phyloP scores from a whole-genome alignment of 1,140 invertebrate genomes.

The Forficula auricularia region DNA sequence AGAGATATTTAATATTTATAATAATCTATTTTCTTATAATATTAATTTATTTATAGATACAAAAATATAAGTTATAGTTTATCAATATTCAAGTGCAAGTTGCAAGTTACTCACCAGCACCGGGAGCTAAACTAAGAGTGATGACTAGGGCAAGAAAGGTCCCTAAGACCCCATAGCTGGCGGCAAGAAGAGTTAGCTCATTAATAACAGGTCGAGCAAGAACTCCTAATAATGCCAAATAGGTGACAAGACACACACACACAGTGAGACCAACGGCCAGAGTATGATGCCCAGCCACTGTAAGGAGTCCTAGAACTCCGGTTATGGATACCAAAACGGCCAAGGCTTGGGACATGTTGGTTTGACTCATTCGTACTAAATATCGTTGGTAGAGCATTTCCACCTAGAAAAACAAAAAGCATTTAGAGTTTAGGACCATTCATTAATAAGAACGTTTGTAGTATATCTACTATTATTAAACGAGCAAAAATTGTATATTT shows the following conservation, averaged over 20 bases:
- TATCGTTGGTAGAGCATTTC: constrained; percentile 83
- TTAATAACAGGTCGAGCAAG: constrained; percentile 68
- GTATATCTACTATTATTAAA: too few relatives aligned
- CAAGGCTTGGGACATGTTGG: constrained; percentile 68
- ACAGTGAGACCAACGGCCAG: constrained; percentile 22
- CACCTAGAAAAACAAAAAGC: constrained; percentile 37
- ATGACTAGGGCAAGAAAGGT: constrained; percentile 50
- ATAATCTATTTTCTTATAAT: too few relatives aligned
- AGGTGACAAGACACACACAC: constrained; percentile 22
- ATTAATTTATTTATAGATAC: too few relatives aligned
- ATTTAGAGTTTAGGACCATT: too few relatives aligned
- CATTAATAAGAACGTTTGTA: too few relatives aligned
- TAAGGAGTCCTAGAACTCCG: constrained; percentile 38
- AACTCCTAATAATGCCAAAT: constrained; percentile 42
- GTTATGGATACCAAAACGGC: constrained; percentile 52
- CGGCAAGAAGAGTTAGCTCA: constrained; percentile 64
- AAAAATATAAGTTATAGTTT: too few relatives aligned
- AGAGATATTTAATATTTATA: too few relatives aligned
- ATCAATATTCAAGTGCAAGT: too few relatives aligned
- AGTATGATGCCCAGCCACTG: constrained; percentile 22
- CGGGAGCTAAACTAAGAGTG: constrained; percentile 22
- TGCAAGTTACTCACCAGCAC: constrained; percentile 18
- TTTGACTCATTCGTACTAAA: constrained; percentile 82
- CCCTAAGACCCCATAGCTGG: constrained; percentile 60
- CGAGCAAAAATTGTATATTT: too few relatives aligned